A percentile compares a stretch with the other conserved stretches of the same genome.
Evolutionary conservation across 2,113 vertebrate genomes (phyloP).

Genomic region (Accipiter cooperii): DNA sequence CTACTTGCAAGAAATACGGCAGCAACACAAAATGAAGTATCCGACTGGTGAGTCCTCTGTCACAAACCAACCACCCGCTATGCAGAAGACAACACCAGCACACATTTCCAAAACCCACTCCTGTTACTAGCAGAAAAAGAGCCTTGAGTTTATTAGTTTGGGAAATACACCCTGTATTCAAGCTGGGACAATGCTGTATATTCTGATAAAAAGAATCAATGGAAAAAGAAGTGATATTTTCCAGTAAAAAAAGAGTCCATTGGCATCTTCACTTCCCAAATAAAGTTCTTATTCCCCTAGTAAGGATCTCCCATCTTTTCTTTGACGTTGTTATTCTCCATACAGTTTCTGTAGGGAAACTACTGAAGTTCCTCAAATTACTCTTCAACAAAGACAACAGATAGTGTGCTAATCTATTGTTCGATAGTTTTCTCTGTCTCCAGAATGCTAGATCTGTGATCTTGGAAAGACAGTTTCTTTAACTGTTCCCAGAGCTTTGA

Average conservation of each 20-base stretch:
- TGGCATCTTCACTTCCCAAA: background rate
- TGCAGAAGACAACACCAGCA: background rate
- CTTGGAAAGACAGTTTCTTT: background rate
- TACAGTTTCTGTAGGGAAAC: background rate
- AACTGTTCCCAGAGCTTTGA: constrained; percentile 28
- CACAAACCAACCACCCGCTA: background rate
- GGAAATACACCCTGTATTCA: background rate
- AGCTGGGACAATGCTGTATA: background rate
- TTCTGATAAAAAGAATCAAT: background rate
- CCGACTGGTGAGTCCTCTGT: background rate
- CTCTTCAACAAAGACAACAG: background rate
- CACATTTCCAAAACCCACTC: background rate
- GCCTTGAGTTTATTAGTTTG: background rate
- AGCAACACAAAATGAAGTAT: background rate
- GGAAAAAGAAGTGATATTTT: background rate
- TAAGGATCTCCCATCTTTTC: background rate
- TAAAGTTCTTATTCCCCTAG: background rate
- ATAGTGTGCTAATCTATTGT: background rate
- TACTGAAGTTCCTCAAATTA: background rate
- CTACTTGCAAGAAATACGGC: background rate
- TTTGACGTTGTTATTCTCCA: background rate
- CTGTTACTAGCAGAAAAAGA: background rate
- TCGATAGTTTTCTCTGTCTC: background rate
- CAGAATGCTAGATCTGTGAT: background rate
- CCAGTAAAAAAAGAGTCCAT: background rate